Evolutionary conservation across 2,888 invertebrate genomes (phyloP).

Genomic region (Choreutis nemorana): DNA sequence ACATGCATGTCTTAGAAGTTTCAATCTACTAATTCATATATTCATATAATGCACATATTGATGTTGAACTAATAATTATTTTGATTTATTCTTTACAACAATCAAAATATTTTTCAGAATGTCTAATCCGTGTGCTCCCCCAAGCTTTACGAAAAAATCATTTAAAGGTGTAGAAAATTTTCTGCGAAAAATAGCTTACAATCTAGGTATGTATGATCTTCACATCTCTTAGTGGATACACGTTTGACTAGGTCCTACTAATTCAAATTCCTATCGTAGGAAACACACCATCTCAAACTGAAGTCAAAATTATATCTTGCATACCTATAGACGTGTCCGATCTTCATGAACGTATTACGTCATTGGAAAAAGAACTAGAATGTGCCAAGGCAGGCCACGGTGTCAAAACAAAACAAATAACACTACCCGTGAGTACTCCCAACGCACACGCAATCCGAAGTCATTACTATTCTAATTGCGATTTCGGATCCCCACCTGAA

Average conservation of each 20-base stretch:
- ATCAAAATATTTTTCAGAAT: too few relatives aligned
- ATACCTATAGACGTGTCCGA: slow-evolving; percentile 57
- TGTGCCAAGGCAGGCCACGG: slow-evolving; percentile 12
- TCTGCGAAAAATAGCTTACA: slow-evolving; percentile 41
- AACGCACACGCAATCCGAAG: too few relatives aligned
- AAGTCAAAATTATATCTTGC: slow-evolving; percentile 57
- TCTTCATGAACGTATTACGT: slow-evolving; percentile 40
- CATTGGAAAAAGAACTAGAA: slow-evolving; percentile 34
- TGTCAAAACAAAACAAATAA: background rate
- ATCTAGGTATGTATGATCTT: slow-evolving; percentile 29
- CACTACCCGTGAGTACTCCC: too few relatives aligned
- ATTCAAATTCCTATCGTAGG: slow-evolving; percentile 24
- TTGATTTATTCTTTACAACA: too few relatives aligned
- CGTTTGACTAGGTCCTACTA: slow-evolving; percentile 1
- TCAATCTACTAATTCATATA: too few relatives aligned
- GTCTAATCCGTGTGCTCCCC: too few relatives aligned
- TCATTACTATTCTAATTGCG: too few relatives aligned
- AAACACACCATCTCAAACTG: slow-evolving; percentile 48
- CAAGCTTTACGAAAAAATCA: slow-evolving; percentile 24
- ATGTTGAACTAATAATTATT: too few relatives aligned
- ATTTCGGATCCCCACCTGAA: too few relatives aligned
- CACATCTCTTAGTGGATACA: too few relatives aligned
- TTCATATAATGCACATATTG: too few relatives aligned
- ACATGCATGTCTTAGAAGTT: too few relatives aligned
- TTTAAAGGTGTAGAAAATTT: slow-evolving; percentile 51